These are phyloP conservation scores for Cyphomyrus discorhynchus DNA, from an alignment of 2,113 vertebrate genomes.

Conservation along the genomic window DNA sequence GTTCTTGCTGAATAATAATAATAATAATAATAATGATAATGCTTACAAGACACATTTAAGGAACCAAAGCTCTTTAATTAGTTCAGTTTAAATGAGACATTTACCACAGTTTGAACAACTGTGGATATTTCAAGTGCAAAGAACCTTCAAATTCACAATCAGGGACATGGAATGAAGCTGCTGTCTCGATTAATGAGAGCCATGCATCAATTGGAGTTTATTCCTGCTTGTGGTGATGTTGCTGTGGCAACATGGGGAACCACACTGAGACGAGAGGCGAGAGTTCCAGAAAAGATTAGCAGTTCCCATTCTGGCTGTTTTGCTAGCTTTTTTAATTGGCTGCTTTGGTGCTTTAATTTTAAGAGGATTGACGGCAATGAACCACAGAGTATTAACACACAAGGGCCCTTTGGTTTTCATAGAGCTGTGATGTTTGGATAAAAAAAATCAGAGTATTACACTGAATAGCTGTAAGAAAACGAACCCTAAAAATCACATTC, in stretches of 20 bases:
- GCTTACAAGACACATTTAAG: neutral
- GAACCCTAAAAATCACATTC: neutral
- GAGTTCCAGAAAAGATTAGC: neutral
- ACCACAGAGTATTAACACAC: neutral
- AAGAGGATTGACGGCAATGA: neutral
- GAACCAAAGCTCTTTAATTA: neutral
- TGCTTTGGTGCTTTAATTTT: neutral
- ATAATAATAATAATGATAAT: neutral
- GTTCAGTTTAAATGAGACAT: neutral
- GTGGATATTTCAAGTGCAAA: neutral
- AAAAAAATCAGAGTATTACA: neutral
- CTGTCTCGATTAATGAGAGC: neutral
- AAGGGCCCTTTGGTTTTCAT: neutral
- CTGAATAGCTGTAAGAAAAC: neutral
- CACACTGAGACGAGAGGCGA: neutral
- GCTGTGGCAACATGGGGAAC: conserved; percentile 18
- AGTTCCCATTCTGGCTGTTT: neutral
- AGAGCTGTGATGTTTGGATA: neutral
- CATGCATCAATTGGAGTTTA: conserved; percentile 2
- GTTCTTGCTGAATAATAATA: neutral
- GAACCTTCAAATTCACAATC: neutral
- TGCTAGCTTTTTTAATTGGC: neutral
- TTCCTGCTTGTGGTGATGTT: conserved; percentile 14
- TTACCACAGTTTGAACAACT: neutral
- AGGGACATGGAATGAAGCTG: neutral